phyloP scores from a whole-genome alignment of 2,113 vertebrate species.

The Bombycilla garrulus region DNA sequence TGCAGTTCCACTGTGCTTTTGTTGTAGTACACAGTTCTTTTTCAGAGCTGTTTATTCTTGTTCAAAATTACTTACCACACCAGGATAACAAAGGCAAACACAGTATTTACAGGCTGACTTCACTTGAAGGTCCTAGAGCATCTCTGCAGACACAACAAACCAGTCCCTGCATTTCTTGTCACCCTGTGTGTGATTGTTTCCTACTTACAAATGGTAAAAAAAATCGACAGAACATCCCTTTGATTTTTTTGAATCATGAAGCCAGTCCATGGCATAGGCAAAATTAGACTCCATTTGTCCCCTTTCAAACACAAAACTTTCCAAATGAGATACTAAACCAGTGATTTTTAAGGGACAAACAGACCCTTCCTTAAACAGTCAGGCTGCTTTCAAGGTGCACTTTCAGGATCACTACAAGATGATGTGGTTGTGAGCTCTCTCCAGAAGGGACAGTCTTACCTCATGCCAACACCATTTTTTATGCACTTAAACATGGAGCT shows the following conservation, averaged over 20 bases:
- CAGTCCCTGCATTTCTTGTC: neutral
- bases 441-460: neutral
- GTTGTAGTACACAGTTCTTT: neutral
- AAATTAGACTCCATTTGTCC: neutral
- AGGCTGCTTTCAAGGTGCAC: neutral
- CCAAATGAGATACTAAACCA: neutral
- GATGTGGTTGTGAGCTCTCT: neutral
- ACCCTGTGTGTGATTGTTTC: neutral
- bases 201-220: neutral
- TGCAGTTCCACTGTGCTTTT: neutral
- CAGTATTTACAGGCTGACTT: neutral
- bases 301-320: neutral
- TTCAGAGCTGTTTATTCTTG: neutral
- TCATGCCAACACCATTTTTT: neutral
- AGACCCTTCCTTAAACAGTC: neutral
- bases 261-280: neutral
- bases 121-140: neutral
- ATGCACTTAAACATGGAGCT: neutral
- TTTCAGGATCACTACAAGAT: neutral
- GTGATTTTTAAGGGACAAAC: neutral
- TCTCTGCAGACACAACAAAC: neutral
- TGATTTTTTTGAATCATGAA: neutral
- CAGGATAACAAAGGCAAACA: neutral
- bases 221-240: neutral
- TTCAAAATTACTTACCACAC: neutral